Evolutionary conservation across 2,113 vertebrate genomes (phyloP).

Genomic region (Embiotoca jacksoni): DNA sequence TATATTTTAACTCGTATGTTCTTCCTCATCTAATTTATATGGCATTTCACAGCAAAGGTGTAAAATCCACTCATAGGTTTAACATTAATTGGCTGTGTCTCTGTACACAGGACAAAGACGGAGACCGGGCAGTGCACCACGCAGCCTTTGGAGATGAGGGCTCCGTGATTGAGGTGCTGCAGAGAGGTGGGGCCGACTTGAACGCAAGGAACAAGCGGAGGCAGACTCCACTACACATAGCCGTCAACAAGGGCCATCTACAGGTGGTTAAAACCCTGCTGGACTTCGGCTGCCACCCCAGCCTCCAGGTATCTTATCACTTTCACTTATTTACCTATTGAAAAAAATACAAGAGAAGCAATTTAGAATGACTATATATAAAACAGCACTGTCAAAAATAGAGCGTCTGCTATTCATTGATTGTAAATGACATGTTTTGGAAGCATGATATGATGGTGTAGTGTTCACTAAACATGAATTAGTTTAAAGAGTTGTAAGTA

Average conservation of each 20-base stretch:
- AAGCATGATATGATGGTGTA: background rate
- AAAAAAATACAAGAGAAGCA: background rate
- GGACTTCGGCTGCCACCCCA: constrained; percentile 98
- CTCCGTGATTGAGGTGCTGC: constrained; percentile 97
- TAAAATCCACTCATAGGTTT: background rate
- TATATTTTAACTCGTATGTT: constrained; percentile 12
- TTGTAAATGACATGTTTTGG: background rate
- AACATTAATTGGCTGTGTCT: constrained; percentile 32
- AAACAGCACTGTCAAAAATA: too few species aligned
- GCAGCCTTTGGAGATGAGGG: constrained; percentile 98
- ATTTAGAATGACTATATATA: background rate
- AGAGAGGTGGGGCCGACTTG: constrained; percentile 95
- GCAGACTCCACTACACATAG: constrained; percentile 97
- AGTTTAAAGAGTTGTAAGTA: constrained; percentile 5
- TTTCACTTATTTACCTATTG: background rate
- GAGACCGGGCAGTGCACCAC: constrained; percentile 97
- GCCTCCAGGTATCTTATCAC: constrained; percentile 91
- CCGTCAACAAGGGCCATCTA: constrained; percentile 98
- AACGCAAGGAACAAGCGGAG: constrained; percentile 97
- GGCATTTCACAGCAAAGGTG: constrained; percentile 9
- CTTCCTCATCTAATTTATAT: background rate
- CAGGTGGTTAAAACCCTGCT: constrained; percentile 98
- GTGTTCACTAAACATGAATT: background rate
- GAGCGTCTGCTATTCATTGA: background rate
- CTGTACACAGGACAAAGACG: constrained; percentile 93